These are phyloP conservation scores for Calidris pygmaea DNA, from an alignment of 2,113 vertebrate genomes.

Conservation along the genomic window DNA sequence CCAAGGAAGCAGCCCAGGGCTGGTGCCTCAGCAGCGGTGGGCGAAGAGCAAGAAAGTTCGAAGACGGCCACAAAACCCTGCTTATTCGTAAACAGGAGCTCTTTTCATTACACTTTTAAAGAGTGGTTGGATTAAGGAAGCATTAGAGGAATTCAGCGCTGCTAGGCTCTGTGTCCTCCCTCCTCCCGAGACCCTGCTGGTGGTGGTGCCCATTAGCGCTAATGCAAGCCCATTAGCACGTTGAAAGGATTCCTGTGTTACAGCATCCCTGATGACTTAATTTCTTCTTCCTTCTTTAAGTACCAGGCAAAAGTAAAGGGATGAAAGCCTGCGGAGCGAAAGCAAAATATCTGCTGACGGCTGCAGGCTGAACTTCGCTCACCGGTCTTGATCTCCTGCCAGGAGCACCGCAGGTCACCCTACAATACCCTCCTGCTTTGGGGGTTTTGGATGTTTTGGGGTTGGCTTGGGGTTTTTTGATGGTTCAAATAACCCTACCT, in stretches of 20 bases:
- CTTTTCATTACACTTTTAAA: slow-evolving; percentile 14
- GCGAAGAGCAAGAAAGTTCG: not conserved
- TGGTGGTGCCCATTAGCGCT: slow-evolving; percentile 16
- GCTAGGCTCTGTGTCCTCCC: not conserved
- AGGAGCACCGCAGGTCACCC: not conserved
- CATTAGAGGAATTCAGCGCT: not conserved
- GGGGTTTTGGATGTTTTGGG: too few species aligned
- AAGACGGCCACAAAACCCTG: not conserved
- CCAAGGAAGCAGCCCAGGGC: not conserved
- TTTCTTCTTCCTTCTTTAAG: not conserved
- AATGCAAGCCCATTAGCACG: slow-evolving; percentile 14
- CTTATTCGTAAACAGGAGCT: not conserved
- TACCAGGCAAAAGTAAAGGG: not conserved
- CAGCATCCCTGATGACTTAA: not conserved
- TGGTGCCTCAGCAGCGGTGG: not conserved
- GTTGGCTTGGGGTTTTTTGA: too few species aligned
- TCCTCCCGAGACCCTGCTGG: not conserved
- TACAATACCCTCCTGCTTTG: not conserved
- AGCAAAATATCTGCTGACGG: not conserved
- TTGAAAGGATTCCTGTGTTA: not conserved
- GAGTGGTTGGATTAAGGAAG: slow-evolving; percentile 15
- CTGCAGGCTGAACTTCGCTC: fast-evolving
- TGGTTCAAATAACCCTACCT: fast-evolving
- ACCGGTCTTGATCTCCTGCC: not conserved
- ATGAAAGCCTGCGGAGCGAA: not conserved